These are phyloP conservation scores for Prietella phreatophila DNA, from an alignment of 2,113 vertebrate species.

Conservation along the genomic window DNA sequence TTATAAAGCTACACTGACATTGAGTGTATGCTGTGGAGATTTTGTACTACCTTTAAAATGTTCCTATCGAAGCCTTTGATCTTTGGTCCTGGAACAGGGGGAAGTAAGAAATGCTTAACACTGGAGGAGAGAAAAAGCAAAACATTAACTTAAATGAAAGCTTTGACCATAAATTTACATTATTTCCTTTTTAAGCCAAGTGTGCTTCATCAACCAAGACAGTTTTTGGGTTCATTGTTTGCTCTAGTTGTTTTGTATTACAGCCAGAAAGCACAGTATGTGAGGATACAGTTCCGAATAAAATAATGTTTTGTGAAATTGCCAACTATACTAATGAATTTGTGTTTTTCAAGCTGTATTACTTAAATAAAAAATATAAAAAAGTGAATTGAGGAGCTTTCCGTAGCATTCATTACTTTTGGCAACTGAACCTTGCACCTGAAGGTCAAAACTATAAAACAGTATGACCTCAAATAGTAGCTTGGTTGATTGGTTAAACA, in stretches of 20 bases:
- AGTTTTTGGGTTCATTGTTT: background rate
- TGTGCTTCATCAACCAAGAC: conserved; percentile 26
- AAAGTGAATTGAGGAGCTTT: background rate
- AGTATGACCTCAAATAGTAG: conserved; percentile 19
- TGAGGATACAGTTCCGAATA: background rate
- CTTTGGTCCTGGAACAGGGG: conserved; percentile 88
- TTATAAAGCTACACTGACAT: background rate
- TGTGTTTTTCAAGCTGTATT: background rate
- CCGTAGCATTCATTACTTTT: background rate
- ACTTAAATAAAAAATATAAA: background rate
- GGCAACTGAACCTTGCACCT: background rate
- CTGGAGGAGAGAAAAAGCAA: conserved; percentile 61
- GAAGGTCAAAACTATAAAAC: conserved; percentile 12
- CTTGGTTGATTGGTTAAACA: conserved; percentile 9
- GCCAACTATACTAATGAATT: background rate
- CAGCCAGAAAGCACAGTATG: background rate
- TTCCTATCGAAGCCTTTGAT: conserved; percentile 86
- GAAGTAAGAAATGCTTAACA: conserved; percentile 81
- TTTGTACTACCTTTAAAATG: conserved; percentile 78
- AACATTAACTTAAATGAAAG: conserved; percentile 39
- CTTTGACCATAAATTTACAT: conserved; percentile 13
- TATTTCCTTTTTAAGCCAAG: conserved; percentile 23
- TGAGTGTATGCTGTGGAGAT: background rate
- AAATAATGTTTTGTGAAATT: background rate
- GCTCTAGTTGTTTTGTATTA: background rate